These are phyloP conservation scores for Microcebus jonahi DNA, from an alignment of 2,113 vertebrate genomes.

Conservation along the genomic window DNA sequence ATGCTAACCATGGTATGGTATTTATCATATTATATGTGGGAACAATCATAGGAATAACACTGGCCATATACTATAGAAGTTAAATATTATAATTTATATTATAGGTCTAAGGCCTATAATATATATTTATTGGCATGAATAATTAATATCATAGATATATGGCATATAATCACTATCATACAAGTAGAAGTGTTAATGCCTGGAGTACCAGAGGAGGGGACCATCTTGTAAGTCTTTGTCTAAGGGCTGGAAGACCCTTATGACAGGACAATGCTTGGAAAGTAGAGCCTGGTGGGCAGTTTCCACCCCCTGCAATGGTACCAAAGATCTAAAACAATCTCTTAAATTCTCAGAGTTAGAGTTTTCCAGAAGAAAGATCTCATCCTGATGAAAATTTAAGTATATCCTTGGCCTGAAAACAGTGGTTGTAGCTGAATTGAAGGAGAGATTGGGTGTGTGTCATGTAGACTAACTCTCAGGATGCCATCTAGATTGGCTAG, in stretches of 20 bases:
- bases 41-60: not conserved
- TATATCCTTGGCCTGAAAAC: not conserved
- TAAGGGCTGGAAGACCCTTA: conserved; percentile 12
- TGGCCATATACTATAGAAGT: not conserved
- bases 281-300: not conserved
- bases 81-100: conserved; percentile 11
- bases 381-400: not conserved
- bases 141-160: not conserved
- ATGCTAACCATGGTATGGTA: not conserved
- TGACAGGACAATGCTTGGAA: not conserved
- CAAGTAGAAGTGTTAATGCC: not conserved
- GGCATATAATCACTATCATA: not conserved
- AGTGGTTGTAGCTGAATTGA: not conserved
- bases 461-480: not conserved
- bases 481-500: not conserved
- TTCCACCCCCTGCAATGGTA: not conserved
- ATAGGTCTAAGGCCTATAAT: not conserved
- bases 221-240: not conserved
- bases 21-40: not conserved
- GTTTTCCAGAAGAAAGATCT: not conserved
- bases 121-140: not conserved
- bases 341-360: not conserved
- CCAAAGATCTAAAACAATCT: not conserved
- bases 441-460: not conserved
- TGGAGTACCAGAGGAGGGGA: not conserved